Percentiles rank a stretch among this genome's conserved stretches.
phyloP scores from a whole-genome alignment of 2,888 invertebrate genomes.

The Escarpia spicata region DNA sequence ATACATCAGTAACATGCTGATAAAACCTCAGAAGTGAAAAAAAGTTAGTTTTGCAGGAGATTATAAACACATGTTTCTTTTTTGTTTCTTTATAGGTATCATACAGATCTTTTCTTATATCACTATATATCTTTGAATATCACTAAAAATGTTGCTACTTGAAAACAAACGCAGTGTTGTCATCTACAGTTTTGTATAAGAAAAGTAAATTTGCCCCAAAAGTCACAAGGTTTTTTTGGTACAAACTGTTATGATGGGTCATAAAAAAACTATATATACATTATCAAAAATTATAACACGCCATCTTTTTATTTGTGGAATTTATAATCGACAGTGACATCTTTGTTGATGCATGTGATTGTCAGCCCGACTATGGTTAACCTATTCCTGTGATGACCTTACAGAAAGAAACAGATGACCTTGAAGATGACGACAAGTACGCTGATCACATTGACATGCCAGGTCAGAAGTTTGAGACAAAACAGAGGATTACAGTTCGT shows the following conservation, averaged over 20 bases:
- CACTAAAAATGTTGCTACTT: too few relatives aligned
- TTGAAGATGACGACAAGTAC: constrained; percentile 79
- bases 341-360: neutral
- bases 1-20: neutral
- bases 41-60: too few relatives aligned
- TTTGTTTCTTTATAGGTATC: too few relatives aligned
- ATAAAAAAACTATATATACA: neutral
- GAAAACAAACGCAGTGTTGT: neutral
- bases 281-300: neutral
- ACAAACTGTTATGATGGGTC: neutral
- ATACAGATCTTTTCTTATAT: too few relatives aligned
- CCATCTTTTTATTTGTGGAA: too few relatives aligned
- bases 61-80: too few relatives aligned
- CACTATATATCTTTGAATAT: too few relatives aligned
- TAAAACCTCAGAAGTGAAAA: too few relatives aligned
- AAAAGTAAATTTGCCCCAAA: neutral
- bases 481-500: constrained; percentile 97
- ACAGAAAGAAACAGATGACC: constrained; percentile 71
- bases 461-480: constrained; percentile 98
- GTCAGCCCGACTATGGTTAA: neutral
- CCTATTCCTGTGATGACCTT: neutral
- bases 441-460: constrained; percentile 83
- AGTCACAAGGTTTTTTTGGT: neutral
- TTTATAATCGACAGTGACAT: neutral
- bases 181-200: neutral